Evolutionary conservation across 1,140 invertebrate genomes (phyloP), one percentile per base, ranked within the genome.

Genomic region (Lanistes nyassanus): DNA sequence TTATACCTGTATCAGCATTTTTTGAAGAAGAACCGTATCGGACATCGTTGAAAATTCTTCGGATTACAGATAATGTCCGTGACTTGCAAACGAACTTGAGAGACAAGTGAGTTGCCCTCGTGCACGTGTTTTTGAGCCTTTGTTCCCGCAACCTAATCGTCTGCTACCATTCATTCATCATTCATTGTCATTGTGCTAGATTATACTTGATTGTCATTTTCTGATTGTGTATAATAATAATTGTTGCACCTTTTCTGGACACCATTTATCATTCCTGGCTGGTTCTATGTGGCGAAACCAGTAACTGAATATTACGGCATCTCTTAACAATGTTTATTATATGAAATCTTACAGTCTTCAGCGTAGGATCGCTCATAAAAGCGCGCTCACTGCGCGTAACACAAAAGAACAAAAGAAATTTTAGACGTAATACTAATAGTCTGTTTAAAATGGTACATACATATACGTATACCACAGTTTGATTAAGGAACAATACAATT

Each of bases 21-120:
- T 42, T 75, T 26, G 79, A 78, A 55, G 84, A 84, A 13, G 91
- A 92, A 56, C 93, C 95, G 76, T 96, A 94, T 83, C 94, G 94
- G 0, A 90, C 92, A 51, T 95, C 94, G 87, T 91, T 98, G 19
- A 96, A 95, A 87, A 87, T 96, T 65, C 85, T 98, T 53, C 79
- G 81, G 75, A 75, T 81, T 6, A 97, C 96, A 83, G 93, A 97
- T 85, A 96, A 97, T 90, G 94, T 97, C 36, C 93, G 94, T 83
- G 97, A 98, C 88, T 90, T 99, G 37, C 95, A 98, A 88, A 99
- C 97, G 21, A 97, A 98, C 85, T 92, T 99, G 58, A 90, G 97
- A 36, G 97, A 99, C 90, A 97, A 94, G 97, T 98, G 91, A 91
- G 91, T 91, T 47, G 80, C 71, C 68, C 66, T 58, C 53, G 65